phyloP scores from a whole-genome alignment of 2,888 invertebrate genomes.

The Macrophya alboannulata region DNA sequence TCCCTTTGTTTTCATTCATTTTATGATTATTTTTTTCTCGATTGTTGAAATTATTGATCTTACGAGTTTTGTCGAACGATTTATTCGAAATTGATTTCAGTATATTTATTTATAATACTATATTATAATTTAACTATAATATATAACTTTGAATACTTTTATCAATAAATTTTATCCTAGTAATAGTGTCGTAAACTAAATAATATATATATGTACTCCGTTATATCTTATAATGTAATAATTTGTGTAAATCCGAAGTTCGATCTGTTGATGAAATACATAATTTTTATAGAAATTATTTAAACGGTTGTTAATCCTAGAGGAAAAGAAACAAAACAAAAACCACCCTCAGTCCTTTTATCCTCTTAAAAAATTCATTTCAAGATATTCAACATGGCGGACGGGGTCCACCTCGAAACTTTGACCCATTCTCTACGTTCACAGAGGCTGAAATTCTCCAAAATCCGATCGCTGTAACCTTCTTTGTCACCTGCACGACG shows the following conservation, averaged over 20 bases:
- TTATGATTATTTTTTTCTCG: neutral
- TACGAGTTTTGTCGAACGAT: neutral
- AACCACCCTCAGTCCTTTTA: neutral
- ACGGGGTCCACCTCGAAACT: neutral
- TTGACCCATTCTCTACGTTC: neutral
- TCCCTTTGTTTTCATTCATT: neutral
- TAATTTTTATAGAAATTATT: neutral
- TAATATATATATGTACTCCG: neutral
- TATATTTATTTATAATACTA: constrained; percentile 5
- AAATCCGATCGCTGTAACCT: neutral
- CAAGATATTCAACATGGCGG: neutral
- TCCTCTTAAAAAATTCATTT: neutral
- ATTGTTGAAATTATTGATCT: neutral
- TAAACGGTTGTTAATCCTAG: too few species aligned
- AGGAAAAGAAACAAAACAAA: too few species aligned
- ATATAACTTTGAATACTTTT: neutral
- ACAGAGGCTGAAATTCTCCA: neutral
- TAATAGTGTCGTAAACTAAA: too few species aligned
- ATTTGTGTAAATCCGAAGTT: constrained; percentile 1
- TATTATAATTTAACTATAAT: too few species aligned
- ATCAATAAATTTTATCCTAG: neutral
- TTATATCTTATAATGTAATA: constrained; percentile 3
- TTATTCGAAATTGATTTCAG: neutral
- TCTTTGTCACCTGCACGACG: neutral
- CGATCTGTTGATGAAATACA: neutral